Conservation (phyloP, 2,888 invertebrate species). For the Macaria liturata region DNA sequence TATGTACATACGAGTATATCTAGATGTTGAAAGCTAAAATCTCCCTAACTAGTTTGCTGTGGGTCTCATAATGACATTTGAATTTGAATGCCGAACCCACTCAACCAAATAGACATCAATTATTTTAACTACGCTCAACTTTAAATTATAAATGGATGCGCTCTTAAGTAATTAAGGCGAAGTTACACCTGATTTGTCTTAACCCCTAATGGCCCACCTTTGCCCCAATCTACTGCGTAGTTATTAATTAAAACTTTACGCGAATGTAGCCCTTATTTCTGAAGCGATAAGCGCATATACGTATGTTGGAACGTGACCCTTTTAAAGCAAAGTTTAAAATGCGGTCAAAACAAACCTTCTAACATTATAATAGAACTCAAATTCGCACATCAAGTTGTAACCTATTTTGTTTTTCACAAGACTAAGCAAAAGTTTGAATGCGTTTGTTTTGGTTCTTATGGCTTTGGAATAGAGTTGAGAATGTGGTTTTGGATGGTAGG, state of each 20-base stretch:
- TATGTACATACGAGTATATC: too few species aligned
- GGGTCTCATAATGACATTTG: background rate
- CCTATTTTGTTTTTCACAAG: constrained; percentile 1
- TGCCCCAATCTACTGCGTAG: constrained; percentile 18
- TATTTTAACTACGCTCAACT: constrained; percentile 12
- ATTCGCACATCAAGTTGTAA: constrained; percentile 3
- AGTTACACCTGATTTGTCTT: constrained; percentile 25
- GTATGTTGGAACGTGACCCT: constrained; percentile 19
- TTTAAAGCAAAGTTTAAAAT: constrained; percentile 16
- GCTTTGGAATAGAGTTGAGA: constrained; percentile 29
- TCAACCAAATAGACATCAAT: constrained; percentile 7
- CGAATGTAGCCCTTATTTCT: constrained; percentile 19
- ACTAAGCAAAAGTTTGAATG: constrained; percentile 21
- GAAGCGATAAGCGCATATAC: constrained; percentile 14
- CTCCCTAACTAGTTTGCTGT: too few species aligned
- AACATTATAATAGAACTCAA: constrained; percentile 15
- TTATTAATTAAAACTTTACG: constrained; percentile 19
- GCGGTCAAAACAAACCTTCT: constrained; percentile 33
- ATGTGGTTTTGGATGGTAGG: constrained; percentile 6
- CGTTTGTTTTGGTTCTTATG: constrained; percentile 43
- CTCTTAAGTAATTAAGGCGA: constrained; percentile 25
- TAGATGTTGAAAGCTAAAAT: too few species aligned
- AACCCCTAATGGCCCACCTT: constrained; percentile 19
- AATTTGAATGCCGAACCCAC: background rate
- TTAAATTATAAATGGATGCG: constrained; percentile 14